Evolutionary conservation across 2,888 invertebrate species (phyloP).

Genomic region (Portevinia maculata): DNA sequence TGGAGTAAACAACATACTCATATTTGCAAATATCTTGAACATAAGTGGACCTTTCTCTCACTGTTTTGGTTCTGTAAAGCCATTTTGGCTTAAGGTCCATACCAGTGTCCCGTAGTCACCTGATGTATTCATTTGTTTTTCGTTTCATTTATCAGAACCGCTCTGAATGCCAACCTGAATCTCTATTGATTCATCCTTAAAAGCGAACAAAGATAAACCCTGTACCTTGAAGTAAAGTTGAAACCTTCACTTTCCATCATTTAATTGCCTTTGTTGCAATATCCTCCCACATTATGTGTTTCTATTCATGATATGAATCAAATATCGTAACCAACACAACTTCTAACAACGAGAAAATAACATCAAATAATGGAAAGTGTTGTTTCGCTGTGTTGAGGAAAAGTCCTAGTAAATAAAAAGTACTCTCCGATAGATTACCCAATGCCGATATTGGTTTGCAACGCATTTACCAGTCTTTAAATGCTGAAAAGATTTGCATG

Average conservation of each 20-base stretch:
- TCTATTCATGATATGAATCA: slow-evolving; percentile 14
- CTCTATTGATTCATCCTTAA: too few relatives aligned
- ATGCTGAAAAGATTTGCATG: slow-evolving; percentile 63
- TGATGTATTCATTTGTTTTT: too few relatives aligned
- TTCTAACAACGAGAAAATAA: slow-evolving; percentile 9
- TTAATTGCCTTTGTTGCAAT: slow-evolving; percentile 1
- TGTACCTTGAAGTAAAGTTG: slow-evolving; percentile 1
- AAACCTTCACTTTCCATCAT: neutral
- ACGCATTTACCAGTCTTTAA: slow-evolving; percentile 52
- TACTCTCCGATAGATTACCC: slow-evolving; percentile 50
- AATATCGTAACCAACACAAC: neutral
- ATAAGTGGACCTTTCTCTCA: too few relatives aligned
- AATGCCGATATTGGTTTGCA: slow-evolving; percentile 57
- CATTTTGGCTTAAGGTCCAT: too few relatives aligned
- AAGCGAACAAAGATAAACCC: too few relatives aligned
- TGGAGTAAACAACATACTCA: too few relatives aligned
- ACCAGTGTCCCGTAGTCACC: too few relatives aligned
- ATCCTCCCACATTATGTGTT: slow-evolving; percentile 1
- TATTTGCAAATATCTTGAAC: too few relatives aligned
- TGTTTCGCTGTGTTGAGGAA: slow-evolving; percentile 28
- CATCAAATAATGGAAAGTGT: slow-evolving; percentile 45
- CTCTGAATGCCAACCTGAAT: too few relatives aligned
- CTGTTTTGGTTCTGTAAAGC: too few relatives aligned
- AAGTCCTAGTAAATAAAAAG: slow-evolving; percentile 36
- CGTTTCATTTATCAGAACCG: too few relatives aligned